phyloP scores from a whole-genome alignment of 2,113 vertebrate genomes.

The Marmota monax region DNA sequence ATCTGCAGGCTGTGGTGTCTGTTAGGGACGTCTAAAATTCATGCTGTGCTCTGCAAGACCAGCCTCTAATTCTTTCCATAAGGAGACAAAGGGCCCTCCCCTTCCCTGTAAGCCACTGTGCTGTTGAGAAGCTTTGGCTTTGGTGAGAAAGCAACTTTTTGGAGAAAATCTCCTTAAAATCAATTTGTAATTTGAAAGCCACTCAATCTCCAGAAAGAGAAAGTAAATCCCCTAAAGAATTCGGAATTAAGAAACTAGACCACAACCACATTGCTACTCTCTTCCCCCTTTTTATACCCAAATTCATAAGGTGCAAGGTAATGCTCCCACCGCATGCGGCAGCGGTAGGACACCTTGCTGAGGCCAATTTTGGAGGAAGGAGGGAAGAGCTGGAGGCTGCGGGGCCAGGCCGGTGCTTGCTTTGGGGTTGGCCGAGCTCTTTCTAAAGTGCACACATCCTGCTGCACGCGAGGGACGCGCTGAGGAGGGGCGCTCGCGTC shows the following conservation, averaged over 20 bases:
- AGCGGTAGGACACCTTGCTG: neutral
- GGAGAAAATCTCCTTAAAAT: neutral
- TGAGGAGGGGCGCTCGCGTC: neutral
- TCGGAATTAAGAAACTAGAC: conserved; percentile 42
- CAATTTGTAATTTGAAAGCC: neutral
- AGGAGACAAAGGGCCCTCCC: neutral
- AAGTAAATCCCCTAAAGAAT: conserved; percentile 30
- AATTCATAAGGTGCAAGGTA: neutral
- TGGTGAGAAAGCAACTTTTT: neutral
- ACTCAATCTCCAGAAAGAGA: neutral
- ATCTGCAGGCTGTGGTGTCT: no score
- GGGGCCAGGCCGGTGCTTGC: neutral
- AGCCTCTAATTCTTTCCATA: no score
- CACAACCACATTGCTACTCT: neutral
- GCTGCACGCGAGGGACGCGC: neutral
- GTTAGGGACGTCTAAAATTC: neutral
- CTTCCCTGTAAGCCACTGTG: neutral
- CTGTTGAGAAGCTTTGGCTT: neutral
- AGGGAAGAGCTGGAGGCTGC: no score
- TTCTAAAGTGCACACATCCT: neutral
- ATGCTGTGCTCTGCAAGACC: neutral
- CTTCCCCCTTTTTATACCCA: conserved; percentile 1
- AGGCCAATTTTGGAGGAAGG: neutral
- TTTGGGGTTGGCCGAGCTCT: fast-evolving
- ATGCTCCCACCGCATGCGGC: neutral